Percentiles rank a stretch among this genome's conserved stretches.
phyloP scores from a whole-genome alignment of 2,888 invertebrate species.

The Mystacides longicornis region DNA sequence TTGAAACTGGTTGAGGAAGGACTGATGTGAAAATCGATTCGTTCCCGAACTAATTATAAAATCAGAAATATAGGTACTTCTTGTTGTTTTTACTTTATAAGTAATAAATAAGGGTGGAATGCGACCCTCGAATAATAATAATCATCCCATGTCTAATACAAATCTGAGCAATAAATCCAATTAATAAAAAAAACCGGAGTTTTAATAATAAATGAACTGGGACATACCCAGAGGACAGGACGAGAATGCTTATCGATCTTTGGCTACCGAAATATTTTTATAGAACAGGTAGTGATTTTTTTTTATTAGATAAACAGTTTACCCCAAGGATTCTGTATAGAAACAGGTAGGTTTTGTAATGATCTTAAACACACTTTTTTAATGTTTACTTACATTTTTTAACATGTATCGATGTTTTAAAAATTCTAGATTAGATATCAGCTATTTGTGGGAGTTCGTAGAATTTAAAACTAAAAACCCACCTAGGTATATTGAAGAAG shows the following conservation, averaged over 20 bases:
- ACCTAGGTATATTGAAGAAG: too few relatives aligned
- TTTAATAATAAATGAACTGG: neutral
- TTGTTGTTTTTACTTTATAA: neutral
- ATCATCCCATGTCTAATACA: too few relatives aligned
- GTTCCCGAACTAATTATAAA: slow-evolving; percentile 2
- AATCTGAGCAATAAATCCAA: neutral
- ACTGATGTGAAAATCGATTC: neutral
- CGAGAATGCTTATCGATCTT: neutral
- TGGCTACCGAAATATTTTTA: neutral
- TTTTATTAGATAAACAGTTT: neutral
- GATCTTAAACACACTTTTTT: too few relatives aligned
- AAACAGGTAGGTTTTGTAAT: neutral
- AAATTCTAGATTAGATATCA: too few relatives aligned
- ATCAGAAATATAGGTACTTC: neutral
- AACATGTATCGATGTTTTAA: too few relatives aligned
- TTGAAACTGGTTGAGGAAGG: neutral
- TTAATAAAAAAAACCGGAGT: neutral
- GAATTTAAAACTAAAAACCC: too few relatives aligned
- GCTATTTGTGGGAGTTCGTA: too few relatives aligned
- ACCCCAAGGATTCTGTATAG: neutral
- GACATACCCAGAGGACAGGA: neutral
- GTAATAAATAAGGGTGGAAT: neutral
- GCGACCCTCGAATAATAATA: neutral
- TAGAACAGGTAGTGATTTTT: neutral
- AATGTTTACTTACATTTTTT: too few relatives aligned